phyloP scores from a whole-genome alignment of 1,140 invertebrate species.

The Rhopalosiphum maidis region DNA sequence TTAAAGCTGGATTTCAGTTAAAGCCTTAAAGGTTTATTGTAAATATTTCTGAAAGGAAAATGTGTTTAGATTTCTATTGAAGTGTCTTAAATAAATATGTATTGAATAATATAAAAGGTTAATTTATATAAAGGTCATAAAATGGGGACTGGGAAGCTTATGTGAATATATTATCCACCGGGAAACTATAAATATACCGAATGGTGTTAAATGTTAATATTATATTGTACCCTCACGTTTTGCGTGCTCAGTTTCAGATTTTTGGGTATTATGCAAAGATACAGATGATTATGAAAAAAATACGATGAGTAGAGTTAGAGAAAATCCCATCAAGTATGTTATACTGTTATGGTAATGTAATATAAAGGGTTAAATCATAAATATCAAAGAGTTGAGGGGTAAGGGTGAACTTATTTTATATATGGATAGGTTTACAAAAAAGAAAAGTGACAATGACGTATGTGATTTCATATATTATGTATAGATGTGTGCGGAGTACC shows the following conservation, averaged over 20 bases:
- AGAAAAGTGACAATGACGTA: constrained; percentile 54
- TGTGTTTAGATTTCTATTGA: background rate
- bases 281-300: background rate
- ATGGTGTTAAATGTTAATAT: constrained; percentile 32
- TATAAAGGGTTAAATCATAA: constrained; percentile 55
- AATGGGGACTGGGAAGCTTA: background rate
- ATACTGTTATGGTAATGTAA: constrained; percentile 28
- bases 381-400: constrained; percentile 45
- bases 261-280: background rate
- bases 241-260: background rate
- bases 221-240: background rate
- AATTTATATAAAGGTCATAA: background rate
- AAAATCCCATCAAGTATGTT: constrained; percentile 49
- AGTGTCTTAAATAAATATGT: background rate
- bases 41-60: background rate
- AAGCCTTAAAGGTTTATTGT: background rate
- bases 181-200: background rate
- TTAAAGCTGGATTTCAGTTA: background rate
- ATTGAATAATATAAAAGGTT: background rate
- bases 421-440: constrained; percentile 27
- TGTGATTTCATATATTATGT: constrained; percentile 37
- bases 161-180: background rate
- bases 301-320: constrained; percentile 6
- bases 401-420: constrained; percentile 24
- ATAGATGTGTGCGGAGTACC: constrained; percentile 7